Base-by-base conservation (phyloP, 2,113 vertebrate genomes). In the Pluvianellus socialis region DNA sequence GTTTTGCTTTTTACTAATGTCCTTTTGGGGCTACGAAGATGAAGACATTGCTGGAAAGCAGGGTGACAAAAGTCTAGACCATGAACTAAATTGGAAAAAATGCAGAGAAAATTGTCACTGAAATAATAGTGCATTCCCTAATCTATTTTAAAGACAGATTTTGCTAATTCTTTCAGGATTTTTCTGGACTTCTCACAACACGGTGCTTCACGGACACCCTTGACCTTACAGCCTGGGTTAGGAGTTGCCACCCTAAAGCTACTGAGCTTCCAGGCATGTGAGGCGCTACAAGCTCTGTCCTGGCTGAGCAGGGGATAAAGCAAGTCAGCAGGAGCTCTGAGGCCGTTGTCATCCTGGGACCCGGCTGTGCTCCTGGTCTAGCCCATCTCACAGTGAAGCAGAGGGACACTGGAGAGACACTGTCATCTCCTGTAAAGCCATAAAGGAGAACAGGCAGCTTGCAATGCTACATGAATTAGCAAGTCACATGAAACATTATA, bases 351-450 rank as follows among this genome's bases (percentile, higher is more conserved):
- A n/a, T 16, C 21, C 50, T 42, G 22, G 23, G 24, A 50, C 24
- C 15, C 0, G 1, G 21, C 18, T 47, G 55, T 0, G 2, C 22
- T 80, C 38, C 49, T 55, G 12, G 8, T 63, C 67, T 33, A 45
- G 15, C 20, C 13, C 28, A 33, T 58, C 45, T 44, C 2, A 0
- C 33, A 32, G 20, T 20, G 38, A 65, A 63, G 40, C 26, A 49
- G 14, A 40, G 28, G 21, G 33, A 66, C n/a, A 9, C n/a, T 12
- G 15, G 50, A 45, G 30, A 71, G 11, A 65, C n/a, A 30, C 22
- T 55, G 52, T 40, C 27, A 66, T n/a, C 40, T 82, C 35, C 52
- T 77, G 19, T 44, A 55, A 44, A 72, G 45, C 52, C 65, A 30
- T 55, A 42, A 62, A 62, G 44, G 45, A 59, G 22, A 82, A 62